Evolutionary conservation across 2,888 invertebrate genomes (phyloP).

Genomic region (Hemithea aestivaria): DNA sequence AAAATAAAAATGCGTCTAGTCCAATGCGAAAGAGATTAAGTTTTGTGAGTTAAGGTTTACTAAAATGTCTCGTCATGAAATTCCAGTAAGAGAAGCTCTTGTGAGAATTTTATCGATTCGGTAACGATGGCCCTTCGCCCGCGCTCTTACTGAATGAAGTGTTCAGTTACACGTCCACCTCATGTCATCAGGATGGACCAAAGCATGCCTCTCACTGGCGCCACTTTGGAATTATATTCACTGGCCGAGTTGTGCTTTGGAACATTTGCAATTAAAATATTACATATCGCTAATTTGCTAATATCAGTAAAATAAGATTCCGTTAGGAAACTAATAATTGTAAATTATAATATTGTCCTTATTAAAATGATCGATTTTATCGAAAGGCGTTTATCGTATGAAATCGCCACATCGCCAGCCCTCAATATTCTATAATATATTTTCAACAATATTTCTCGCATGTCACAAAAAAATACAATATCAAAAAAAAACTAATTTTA

Average conservation of each 20-base stretch:
- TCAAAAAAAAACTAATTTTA: constrained; percentile 48
- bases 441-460: constrained; percentile 43
- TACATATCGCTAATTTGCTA: constrained; percentile 53
- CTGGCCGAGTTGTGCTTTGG: constrained; percentile 33
- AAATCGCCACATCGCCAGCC: constrained; percentile 28
- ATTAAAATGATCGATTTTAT: too few species aligned
- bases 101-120: constrained; percentile 51
- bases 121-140: constrained; percentile 44
- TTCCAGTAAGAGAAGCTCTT: constrained; percentile 53
- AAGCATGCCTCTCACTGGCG: constrained; percentile 70
- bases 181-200: constrained; percentile 72
- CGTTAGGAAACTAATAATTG: constrained; percentile 32
- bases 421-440: constrained; percentile 37
- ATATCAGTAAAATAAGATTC: constrained; percentile 43
- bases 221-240: constrained; percentile 24
- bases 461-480: constrained; percentile 41
- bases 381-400: too few species aligned
- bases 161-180: constrained; percentile 75
- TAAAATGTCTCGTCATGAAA: constrained; percentile 44
- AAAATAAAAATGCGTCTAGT: constrained; percentile 73
- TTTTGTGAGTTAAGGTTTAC: constrained; percentile 62
- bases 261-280: constrained; percentile 40
- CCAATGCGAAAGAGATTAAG: constrained; percentile 76
- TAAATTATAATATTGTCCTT: too few species aligned
- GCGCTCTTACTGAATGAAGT: constrained; percentile 57